These are phyloP conservation scores for Lasioglossum marginatum DNA, from an alignment of 2,888 invertebrate genomes.

Conservation along the genomic window DNA sequence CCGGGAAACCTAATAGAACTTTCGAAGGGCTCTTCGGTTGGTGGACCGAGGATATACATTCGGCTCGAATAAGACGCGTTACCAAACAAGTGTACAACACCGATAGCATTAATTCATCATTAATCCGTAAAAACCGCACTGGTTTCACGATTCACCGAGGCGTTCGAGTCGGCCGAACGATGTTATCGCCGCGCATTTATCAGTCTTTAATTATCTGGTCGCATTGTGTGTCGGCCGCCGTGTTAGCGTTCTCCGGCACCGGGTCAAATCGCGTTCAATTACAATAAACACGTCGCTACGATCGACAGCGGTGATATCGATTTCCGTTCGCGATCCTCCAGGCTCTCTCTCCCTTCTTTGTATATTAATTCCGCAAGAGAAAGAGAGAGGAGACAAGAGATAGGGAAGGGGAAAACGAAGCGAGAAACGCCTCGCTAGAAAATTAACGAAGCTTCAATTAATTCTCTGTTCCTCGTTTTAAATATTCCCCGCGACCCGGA, in stretches of 20 bases:
- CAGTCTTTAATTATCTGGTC: slow-evolving; percentile 58
- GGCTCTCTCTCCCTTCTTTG: background rate
- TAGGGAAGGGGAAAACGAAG: background rate
- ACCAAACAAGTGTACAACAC: slow-evolving; percentile 8
- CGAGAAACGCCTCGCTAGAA: background rate
- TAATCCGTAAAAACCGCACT: slow-evolving; percentile 50
- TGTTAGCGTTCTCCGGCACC: slow-evolving; percentile 36
- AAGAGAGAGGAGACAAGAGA: background rate
- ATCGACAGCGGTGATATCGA: slow-evolving; percentile 45
- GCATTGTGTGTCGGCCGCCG: slow-evolving; percentile 32
- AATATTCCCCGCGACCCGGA: background rate
- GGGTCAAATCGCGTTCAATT: slow-evolving; percentile 50
- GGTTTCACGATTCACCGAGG: slow-evolving; percentile 45
- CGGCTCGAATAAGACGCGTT: background rate
- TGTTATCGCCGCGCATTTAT: slow-evolving; percentile 54
- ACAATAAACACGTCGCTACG: slow-evolving; percentile 48
- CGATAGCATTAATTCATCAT: slow-evolving; percentile 43
- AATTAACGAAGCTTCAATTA: background rate
- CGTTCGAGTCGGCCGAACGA: slow-evolving; percentile 30
- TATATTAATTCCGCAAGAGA: background rate
- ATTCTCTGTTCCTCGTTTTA: background rate
- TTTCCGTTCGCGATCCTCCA: slow-evolving; percentile 37
- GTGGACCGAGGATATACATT: background rate
- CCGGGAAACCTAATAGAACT: background rate
- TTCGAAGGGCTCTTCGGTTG: background rate